Evolutionary conservation across 2,797 vertebrate genomes (phyloP).

Genomic region (Anniella stebbinsi): DNA sequence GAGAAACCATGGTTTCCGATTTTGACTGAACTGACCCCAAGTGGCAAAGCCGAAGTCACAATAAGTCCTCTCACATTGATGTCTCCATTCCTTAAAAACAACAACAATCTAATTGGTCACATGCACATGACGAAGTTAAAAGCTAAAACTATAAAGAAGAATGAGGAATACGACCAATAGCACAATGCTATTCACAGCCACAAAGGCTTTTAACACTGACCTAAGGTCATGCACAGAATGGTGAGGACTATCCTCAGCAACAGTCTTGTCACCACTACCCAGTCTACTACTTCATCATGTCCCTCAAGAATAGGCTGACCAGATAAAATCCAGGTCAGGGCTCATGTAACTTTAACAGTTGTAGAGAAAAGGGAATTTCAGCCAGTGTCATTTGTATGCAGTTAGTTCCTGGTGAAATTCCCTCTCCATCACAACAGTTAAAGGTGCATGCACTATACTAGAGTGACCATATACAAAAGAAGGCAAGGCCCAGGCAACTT

Average conservation of each 20-base stretch:
- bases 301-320: too few relatives aligned
- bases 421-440: too few relatives aligned
- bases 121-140: not conserved
- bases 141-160: not conserved
- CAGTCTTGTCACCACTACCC: not conserved
- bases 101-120: not conserved
- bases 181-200: not conserved
- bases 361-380: too few relatives aligned
- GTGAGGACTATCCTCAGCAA: not conserved
- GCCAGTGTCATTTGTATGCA: too few relatives aligned
- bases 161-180: not conserved
- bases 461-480: too few relatives aligned
- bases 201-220: not conserved
- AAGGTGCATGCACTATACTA: too few relatives aligned
- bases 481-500: too few relatives aligned
- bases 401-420: too few relatives aligned
- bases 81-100: not conserved
- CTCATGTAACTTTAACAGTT: too few relatives aligned
- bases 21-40: not conserved
- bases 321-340: too few relatives aligned
- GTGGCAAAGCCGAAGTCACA: not conserved
- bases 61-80: not conserved
- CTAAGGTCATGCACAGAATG: fast-evolving
- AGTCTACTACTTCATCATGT: not conserved
- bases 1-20: not conserved